These are phyloP conservation scores for Synanthedon andrenaeformis DNA, from an alignment of 2,888 invertebrate species.

Conservation along the genomic window DNA sequence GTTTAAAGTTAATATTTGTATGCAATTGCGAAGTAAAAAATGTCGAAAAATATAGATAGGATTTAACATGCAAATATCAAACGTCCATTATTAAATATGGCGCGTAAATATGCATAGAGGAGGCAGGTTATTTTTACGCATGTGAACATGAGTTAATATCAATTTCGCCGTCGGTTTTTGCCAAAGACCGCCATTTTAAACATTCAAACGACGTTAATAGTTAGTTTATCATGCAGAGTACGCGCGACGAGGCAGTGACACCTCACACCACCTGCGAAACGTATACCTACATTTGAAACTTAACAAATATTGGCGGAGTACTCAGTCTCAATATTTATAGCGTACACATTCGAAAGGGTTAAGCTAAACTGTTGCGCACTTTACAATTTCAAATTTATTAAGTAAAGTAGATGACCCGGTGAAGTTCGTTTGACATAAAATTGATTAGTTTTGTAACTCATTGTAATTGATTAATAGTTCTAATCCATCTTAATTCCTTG, in stretches of 20 bases:
- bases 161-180: slow-evolving; percentile 37
- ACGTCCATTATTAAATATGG: slow-evolving; percentile 31
- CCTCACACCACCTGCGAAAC: not conserved
- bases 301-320: not conserved
- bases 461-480: no score
- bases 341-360: not conserved
- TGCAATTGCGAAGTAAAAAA: slow-evolving; percentile 1
- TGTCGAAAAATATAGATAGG: not conserved
- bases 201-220: slow-evolving; percentile 32
- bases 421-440: no score
- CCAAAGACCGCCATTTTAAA: slow-evolving; percentile 25
- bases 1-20: no score
- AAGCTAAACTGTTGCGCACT: no score
- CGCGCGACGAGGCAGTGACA: not conserved
- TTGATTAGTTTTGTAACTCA: no score
- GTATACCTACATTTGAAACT: not conserved
- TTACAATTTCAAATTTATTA: no score
- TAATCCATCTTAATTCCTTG: no score
- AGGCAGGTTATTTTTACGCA: slow-evolving; percentile 29
- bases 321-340: not conserved
- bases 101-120: slow-evolving; percentile 39
- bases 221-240: slow-evolving; percentile 4
- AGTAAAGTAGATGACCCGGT: no score
- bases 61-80: slow-evolving; percentile 10
- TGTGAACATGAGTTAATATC: slow-evolving; percentile 39